Percentiles rank a stretch among this genome's conserved stretches.
These are phyloP conservation scores for Myiagra hebetior DNA, from an alignment of 2,113 vertebrate genomes.

Conservation along the genomic window DNA sequence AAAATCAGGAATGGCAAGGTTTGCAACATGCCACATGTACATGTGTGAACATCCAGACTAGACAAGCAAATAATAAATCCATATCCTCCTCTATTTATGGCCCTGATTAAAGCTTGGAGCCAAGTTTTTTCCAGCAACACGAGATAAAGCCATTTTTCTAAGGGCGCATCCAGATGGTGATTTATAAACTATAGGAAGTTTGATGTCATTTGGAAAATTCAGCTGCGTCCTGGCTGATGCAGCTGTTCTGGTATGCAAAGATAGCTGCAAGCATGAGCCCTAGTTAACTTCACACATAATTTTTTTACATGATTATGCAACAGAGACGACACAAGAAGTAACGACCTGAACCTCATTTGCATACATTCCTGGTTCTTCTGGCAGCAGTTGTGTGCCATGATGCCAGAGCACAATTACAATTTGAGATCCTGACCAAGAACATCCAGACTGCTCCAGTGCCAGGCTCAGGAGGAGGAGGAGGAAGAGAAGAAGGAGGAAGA, in stretches of 20 bases:
- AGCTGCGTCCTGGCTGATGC: neutral
- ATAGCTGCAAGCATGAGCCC: neutral
- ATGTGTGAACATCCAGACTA: neutral
- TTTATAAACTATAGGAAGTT: conserved; percentile 39
- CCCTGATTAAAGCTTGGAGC: conserved; percentile 49
- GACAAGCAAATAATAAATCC: conserved; percentile 50
- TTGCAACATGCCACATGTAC: neutral
- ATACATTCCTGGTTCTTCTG: neutral
- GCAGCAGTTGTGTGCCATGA: neutral
- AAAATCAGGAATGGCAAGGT: neutral
- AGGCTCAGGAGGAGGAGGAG: neutral
- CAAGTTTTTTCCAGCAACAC: neutral
- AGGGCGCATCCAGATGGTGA: neutral
- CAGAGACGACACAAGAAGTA: neutral
- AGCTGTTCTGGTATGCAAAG: neutral
- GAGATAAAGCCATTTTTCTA: conserved; percentile 51
- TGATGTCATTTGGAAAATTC: conserved; percentile 42
- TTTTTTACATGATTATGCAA: neutral
- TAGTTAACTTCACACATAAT: neutral
- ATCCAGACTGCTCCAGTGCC: neutral
- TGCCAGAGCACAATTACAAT: neutral
- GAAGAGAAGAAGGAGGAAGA: neutral
- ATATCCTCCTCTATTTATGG: conserved; percentile 17
- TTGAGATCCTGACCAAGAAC: neutral
- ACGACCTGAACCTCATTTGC: neutral